These are phyloP conservation scores for Phrixothrix hirtus DNA, from an alignment of 2,888 invertebrate genomes.

Conservation along the genomic window DNA sequence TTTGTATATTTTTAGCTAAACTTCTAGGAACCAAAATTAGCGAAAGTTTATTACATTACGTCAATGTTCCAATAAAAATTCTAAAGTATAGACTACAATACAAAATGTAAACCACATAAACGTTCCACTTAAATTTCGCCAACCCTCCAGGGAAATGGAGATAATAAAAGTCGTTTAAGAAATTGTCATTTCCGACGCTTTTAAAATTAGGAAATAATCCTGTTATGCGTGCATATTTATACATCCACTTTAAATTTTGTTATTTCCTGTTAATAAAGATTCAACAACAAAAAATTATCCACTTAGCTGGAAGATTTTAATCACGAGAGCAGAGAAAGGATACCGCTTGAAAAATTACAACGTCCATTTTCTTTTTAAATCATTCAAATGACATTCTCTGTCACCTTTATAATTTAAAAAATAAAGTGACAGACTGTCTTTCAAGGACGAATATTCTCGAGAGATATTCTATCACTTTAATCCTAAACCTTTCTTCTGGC, in stretches of 20 bases:
- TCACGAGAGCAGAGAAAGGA: not conserved
- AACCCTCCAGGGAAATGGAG: not conserved
- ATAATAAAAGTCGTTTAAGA: not conserved
- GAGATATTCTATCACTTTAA: too few species aligned
- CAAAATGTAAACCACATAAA: too few species aligned
- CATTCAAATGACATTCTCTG: too few species aligned
- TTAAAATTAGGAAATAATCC: not conserved
- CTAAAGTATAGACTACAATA: not conserved
- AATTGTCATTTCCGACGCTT: not conserved
- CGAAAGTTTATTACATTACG: not conserved
- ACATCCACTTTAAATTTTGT: not conserved
- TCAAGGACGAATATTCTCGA: too few species aligned
- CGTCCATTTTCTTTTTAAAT: not conserved
- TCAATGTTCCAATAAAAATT: not conserved
- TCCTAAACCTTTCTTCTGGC: too few species aligned
- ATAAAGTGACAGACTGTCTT: too few species aligned
- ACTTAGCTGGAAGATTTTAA: not conserved
- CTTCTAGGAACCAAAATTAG: not conserved
- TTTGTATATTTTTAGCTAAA: conserved; percentile 6
- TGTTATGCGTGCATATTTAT: not conserved
- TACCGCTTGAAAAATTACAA: too few species aligned
- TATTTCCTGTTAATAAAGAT: not conserved
- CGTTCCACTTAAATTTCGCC: not conserved
- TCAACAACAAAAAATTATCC: not conserved
- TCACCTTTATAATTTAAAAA: too few species aligned